Evolutionary conservation across 64 coral and sea anemone species (phyloP).

Genomic region (Montipora capricornis): DNA sequence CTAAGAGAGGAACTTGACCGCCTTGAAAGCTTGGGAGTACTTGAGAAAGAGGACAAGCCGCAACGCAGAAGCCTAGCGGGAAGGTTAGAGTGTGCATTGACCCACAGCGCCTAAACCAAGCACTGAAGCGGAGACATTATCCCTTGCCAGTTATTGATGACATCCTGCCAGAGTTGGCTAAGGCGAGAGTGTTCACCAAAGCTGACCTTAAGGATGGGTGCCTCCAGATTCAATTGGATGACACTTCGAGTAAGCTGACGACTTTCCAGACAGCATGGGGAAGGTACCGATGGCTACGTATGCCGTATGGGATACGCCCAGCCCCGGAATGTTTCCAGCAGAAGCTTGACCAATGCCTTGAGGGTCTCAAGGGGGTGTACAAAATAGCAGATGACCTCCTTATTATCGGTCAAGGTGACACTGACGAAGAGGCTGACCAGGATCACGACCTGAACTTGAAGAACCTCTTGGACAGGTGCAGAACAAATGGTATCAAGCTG

Average conservation of each 20-base stretch:
- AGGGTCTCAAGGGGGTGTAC: background rate
- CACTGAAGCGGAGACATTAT: no score
- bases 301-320: slow-evolving; percentile 20
- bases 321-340: slow-evolving; percentile 24
- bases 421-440: background rate
- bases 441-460: no score
- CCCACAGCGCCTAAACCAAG: background rate
- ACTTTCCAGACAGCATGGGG: slow-evolving; percentile 22
- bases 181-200: background rate
- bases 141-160: background rate
- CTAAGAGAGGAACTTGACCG: slow-evolving; percentile 60
- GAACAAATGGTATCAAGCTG: slow-evolving; percentile 39
- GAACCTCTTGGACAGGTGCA: slow-evolving; percentile 28
- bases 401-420: slow-evolving; percentile 25
- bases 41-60: slow-evolving; percentile 37
- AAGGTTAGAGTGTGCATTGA: background rate
- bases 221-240: background rate
- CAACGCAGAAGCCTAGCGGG: slow-evolving; percentile 5
- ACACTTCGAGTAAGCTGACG: background rate
- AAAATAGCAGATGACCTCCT: background rate
- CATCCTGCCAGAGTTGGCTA: background rate
- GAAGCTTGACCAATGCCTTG: background rate
- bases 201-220: background rate
- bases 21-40: slow-evolving; percentile 43
- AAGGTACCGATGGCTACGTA: background rate